Evolutionary conservation across 2,113 vertebrate genomes (phyloP).

Genomic region (Salminus brasiliensis): DNA sequence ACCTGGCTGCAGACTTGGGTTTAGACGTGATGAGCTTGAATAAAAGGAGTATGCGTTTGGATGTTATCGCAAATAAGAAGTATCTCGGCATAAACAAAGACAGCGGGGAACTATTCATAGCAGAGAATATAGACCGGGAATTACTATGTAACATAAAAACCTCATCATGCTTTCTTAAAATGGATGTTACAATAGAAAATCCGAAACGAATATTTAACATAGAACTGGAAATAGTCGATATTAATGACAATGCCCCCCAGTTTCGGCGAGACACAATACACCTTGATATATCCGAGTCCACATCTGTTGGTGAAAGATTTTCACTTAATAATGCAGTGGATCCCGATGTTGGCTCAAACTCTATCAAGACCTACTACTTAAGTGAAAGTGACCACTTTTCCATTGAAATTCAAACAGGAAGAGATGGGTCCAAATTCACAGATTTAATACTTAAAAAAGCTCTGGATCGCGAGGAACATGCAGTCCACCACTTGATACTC

Average conservation of each 20-base stretch:
- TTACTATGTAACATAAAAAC: conserved; percentile 56
- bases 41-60: conserved; percentile 54
- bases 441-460: conserved; percentile 47
- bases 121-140: conserved; percentile 71
- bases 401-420: conserved; percentile 56
- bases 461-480: conserved; percentile 49
- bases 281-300: conserved; percentile 57
- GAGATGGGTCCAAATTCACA: conserved; percentile 56
- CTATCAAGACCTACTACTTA: conserved; percentile 51
- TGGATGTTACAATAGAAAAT: conserved; percentile 70
- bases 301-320: conserved; percentile 47
- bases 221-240: conserved; percentile 58
- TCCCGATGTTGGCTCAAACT: conserved; percentile 52
- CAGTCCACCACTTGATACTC: conserved; percentile 50
- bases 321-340: conserved; percentile 57
- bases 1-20: conserved; percentile 73
- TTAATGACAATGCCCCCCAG: conserved; percentile 56
- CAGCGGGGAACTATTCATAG: conserved; percentile 71
- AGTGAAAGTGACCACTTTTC: conserved; percentile 58
- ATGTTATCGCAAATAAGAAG: conserved; percentile 50
- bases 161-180: conserved; percentile 58
- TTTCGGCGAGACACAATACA: conserved; percentile 66
- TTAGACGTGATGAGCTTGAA: conserved; percentile 55
- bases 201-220: conserved; percentile 69
- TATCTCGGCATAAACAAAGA: conserved; percentile 74